A percentile compares a stretch with the other conserved stretches of the same genome.
Conservation (phyloP, 2,888 invertebrate genomes). For the Drosophila percnosoma region DNA sequence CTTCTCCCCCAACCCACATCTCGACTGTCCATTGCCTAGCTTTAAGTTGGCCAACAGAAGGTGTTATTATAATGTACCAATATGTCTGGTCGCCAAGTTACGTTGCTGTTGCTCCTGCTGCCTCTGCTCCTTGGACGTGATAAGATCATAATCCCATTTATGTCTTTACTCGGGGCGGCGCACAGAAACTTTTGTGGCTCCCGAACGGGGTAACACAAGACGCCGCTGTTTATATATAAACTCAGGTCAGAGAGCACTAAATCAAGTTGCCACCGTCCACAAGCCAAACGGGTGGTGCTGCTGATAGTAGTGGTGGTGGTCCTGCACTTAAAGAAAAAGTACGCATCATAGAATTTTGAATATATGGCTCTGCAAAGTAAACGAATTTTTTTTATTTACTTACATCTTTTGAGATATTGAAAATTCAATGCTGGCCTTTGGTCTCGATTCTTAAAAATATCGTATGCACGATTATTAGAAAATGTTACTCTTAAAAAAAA, state of each 20-base stretch:
- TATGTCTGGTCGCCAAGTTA: constrained; percentile 58
- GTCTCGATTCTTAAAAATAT: not conserved
- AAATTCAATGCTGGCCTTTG: not conserved
- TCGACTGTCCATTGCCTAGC: constrained; percentile 6
- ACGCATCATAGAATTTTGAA: not conserved
- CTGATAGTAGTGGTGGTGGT: not conserved
- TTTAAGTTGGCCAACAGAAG: constrained; percentile 69
- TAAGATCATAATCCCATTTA: constrained; percentile 86
- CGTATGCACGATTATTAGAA: not conserved
- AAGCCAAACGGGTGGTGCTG: not conserved
- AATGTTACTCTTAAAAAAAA: not conserved
- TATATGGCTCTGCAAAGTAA: not conserved
- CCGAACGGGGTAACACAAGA: constrained; percentile 49
- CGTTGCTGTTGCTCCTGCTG: not conserved
- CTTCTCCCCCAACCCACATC: constrained; percentile 16
- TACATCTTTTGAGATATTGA: not conserved
- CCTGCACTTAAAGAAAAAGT: constrained; percentile 2
- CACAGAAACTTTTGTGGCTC: constrained; percentile 69
- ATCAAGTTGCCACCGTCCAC: constrained; percentile 81
- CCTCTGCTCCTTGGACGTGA: constrained; percentile 67
- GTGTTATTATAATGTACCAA: constrained; percentile 81
- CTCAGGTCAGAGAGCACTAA: constrained; percentile 85
- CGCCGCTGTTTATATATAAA: constrained; percentile 84
- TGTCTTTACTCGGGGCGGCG: constrained; percentile 78
- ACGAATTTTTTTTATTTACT: not conserved